A percentile compares a stretch with the other conserved stretches of the same genome.
Evolutionary conservation across 2,888 invertebrate species (phyloP).

Genomic region (Argynnis bischoffii): DNA sequence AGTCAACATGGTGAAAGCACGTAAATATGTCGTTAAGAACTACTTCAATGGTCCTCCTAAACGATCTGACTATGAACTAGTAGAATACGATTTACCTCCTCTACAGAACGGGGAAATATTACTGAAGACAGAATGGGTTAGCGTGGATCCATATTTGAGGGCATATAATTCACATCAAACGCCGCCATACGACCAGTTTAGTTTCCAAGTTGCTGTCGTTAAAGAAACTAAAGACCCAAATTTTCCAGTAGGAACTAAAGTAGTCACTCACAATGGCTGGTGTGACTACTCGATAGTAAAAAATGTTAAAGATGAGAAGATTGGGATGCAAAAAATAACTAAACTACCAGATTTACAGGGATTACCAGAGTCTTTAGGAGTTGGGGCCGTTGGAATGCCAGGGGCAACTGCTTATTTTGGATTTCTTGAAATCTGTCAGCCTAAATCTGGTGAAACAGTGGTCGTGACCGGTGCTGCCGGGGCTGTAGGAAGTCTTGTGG

Average conservation of each 20-base stretch:
- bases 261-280: conserved; percentile 86
- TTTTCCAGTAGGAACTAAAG: conserved; percentile 83
- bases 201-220: conserved; percentile 63
- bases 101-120: conserved; percentile 79
- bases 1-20: conserved; percentile 74
- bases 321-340: conserved; percentile 42
- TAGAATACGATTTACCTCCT: conserved; percentile 83
- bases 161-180: conserved; percentile 38
- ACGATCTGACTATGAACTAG: conserved; percentile 78
- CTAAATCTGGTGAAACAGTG: conserved; percentile 85
- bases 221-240: conserved; percentile 82
- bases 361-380: conserved; percentile 69
- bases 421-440: conserved; percentile 83
- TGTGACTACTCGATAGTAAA: conserved; percentile 69
- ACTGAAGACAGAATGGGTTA: conserved; percentile 54
- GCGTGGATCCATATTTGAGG: conserved; percentile 56
- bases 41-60: conserved; percentile 83
- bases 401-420: conserved; percentile 87
- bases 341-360: conserved; percentile 77
- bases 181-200: conserved; percentile 49
- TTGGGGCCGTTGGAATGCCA: conserved; percentile 84
- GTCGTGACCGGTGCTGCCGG: conserved; percentile 86
- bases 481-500: conserved; percentile 87
- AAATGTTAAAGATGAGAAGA: conserved; percentile 41
- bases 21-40: conserved; percentile 80